Evolutionary conservation across 2,113 vertebrate genomes (phyloP).

Genomic region (Urocynchramus pylzowi): DNA sequence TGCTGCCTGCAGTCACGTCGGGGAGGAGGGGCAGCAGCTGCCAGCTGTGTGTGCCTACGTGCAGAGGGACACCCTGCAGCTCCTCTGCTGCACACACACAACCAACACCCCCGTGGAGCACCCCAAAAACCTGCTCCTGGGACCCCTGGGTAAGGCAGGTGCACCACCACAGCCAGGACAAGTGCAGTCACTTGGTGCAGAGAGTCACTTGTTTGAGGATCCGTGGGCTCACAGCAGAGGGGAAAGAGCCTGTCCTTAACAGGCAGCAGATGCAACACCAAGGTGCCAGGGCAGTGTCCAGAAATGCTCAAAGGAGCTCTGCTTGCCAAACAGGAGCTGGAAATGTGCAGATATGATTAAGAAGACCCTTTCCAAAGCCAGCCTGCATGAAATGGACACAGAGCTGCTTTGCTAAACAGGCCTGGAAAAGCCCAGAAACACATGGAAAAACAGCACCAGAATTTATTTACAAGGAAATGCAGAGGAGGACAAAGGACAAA

Average conservation of each 20-base stretch:
- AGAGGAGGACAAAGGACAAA: slow-evolving; percentile 58
- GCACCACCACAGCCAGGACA: not conserved
- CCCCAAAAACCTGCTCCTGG: rapidly evolving
- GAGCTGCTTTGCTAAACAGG: not conserved
- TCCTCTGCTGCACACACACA: not conserved
- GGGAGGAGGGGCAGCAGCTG: not conserved
- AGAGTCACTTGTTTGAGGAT: not conserved
- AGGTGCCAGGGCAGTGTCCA: not conserved
- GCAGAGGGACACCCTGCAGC: not conserved
- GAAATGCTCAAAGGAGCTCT: not conserved
- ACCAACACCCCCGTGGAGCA: not conserved
- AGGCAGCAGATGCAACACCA: not conserved
- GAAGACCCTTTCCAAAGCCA: not conserved
- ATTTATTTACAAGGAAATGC: slow-evolving; percentile 38
- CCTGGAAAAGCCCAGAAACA: not conserved
- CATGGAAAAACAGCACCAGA: slow-evolving; percentile 31
- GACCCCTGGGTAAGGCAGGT: not conserved
- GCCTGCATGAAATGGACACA: not conserved
- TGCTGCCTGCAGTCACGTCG: not conserved
- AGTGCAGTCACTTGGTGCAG: not conserved
- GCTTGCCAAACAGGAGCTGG: not conserved
- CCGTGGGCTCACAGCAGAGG: not conserved
- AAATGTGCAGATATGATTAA: not conserved
- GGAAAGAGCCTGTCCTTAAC: not conserved
- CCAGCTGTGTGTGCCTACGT: not conserved